Percentiles rank a stretch among this genome's conserved stretches.
These are phyloP conservation scores for Sebastes variabilis DNA, from an alignment of 2,797 vertebrate species.

Conservation along the genomic window DNA sequence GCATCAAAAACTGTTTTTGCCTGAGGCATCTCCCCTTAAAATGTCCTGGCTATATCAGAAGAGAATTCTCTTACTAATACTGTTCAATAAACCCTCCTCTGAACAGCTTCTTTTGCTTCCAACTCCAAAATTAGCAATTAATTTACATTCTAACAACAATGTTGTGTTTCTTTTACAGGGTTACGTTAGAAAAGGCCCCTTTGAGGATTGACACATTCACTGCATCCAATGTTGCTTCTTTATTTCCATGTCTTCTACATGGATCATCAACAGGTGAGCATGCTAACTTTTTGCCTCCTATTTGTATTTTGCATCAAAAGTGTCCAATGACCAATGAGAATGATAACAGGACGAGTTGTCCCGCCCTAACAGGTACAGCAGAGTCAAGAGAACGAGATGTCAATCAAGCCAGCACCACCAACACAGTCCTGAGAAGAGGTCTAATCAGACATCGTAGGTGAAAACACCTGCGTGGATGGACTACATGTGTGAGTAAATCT, in stretches of 20 bases:
- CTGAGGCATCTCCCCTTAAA: too few relatives aligned
- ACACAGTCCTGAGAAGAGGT: not conserved
- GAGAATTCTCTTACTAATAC: not conserved
- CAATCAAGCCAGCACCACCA: not conserved
- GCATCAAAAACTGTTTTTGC: too few relatives aligned
- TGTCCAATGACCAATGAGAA: not conserved
- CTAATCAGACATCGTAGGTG: not conserved
- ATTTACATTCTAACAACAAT: not conserved
- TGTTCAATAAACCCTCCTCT: not conserved
- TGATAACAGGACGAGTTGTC: not conserved
- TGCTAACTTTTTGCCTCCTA: not conserved
- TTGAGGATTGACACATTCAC: not conserved
- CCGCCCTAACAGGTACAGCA: not conserved
- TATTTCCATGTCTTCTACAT: not conserved
- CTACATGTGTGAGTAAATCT: not conserved
- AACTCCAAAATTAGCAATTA: not conserved
- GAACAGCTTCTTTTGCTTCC: not conserved
- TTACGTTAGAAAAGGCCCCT: not conserved
- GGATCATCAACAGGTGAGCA: not conserved
- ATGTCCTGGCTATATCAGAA: not conserved
- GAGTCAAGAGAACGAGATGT: not conserved
- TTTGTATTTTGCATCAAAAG: not conserved
- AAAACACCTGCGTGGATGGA: not conserved
- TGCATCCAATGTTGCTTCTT: not conserved
- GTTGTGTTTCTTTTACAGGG: not conserved